These are phyloP conservation scores for Aricia artaxerxes DNA, from an alignment of 2,888 invertebrate species.

Conservation along the genomic window DNA sequence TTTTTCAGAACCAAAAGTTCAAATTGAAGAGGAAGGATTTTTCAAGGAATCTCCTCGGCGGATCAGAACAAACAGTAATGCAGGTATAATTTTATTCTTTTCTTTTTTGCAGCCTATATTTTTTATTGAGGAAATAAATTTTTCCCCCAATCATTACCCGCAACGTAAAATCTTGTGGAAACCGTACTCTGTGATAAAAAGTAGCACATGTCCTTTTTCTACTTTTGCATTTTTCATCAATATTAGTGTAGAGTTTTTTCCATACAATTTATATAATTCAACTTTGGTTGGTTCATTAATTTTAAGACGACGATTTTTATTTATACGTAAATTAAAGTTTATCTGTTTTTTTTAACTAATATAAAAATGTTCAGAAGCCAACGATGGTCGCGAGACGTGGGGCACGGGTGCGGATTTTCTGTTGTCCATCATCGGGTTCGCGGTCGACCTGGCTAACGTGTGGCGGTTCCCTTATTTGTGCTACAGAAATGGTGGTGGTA, in stretches of 20 bases:
- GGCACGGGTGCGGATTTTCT: slow-evolving; percentile 90
- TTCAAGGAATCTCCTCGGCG: slow-evolving; percentile 63
- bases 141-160: no score
- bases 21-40: slow-evolving; percentile 71
- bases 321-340: background rate
- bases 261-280: no score
- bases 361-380: slow-evolving; percentile 51
- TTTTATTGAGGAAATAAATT: no score
- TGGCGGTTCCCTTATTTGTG: slow-evolving; percentile 91
- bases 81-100: slow-evolving; percentile 50
- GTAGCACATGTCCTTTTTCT: no score
- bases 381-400: slow-evolving; percentile 88
- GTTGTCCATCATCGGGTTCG: slow-evolving; percentile 91
- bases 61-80: slow-evolving; percentile 64
- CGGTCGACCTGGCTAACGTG: slow-evolving; percentile 92
- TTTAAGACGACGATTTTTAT: background rate
- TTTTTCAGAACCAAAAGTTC: slow-evolving; percentile 70
- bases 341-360: no score
- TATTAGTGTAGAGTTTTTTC: no score
- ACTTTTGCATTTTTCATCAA: no score
- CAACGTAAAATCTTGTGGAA: no score
- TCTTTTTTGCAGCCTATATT: background rate
- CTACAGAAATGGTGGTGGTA: slow-evolving; percentile 89
- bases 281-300: no score
- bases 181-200: no score